phyloP scores from a whole-genome alignment of 2,888 invertebrate genomes.

The Cephus rjabovi region DNA sequence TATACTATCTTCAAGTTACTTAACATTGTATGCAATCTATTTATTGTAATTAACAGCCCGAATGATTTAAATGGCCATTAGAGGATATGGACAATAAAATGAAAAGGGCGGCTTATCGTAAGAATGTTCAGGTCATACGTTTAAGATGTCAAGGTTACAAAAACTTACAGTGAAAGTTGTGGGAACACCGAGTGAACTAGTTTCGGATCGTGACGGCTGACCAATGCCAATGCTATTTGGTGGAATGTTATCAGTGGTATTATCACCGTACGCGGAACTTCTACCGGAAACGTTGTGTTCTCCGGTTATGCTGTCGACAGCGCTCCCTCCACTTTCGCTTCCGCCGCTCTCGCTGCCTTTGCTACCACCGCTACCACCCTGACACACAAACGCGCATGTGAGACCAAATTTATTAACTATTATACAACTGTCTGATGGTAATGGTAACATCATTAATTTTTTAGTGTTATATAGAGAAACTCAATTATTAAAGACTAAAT shows the following conservation, averaged over 20 bases:
- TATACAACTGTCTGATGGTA: not conserved
- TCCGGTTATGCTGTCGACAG: slow-evolving; percentile 92
- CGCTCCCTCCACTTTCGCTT: slow-evolving; percentile 92
- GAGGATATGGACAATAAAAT: not conserved
- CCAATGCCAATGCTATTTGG: slow-evolving; percentile 56
- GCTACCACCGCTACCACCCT: slow-evolving; percentile 69
- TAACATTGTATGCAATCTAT: not conserved
- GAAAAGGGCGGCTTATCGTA: too few relatives aligned
- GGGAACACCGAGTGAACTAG: slow-evolving; percentile 69
- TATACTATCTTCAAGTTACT: not conserved
- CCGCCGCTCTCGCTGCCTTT: slow-evolving; percentile 70
- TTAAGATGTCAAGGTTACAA: not conserved
- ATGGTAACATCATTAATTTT: not conserved
- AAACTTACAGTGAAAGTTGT: slow-evolving; percentile 64
- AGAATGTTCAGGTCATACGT: not conserved
- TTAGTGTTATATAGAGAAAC: not conserved
- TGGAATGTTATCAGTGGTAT: slow-evolving; percentile 69
- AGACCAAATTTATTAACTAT: not conserved
- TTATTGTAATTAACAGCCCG: not conserved
- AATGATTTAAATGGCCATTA: not conserved
- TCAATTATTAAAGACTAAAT: not conserved
- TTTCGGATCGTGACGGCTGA: slow-evolving; percentile 71
- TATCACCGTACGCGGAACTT: slow-evolving; percentile 91
- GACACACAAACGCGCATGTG: slow-evolving; percentile 2
- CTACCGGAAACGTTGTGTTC: slow-evolving; percentile 87